These are phyloP conservation scores for Sciaenops ocellatus DNA, from an alignment of 2,797 vertebrate genomes.

Conservation along the genomic window DNA sequence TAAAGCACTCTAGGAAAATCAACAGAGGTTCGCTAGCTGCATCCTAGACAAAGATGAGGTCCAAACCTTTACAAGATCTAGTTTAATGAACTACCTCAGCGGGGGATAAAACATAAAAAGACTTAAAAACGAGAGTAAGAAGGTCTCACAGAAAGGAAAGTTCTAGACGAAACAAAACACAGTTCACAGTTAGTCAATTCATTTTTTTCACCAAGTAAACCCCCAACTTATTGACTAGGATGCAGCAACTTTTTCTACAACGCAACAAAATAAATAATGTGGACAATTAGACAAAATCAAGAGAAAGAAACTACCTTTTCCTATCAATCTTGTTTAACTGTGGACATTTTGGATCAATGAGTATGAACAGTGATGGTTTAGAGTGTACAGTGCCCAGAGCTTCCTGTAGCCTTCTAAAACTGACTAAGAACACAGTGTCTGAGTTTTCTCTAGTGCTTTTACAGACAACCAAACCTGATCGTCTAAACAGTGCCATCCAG, in stretches of 20 bases:
- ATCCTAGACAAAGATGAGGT: constrained; percentile 88
- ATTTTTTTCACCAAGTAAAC: constrained; percentile 63
- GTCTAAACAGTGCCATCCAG: constrained; percentile 92
- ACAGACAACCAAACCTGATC: constrained; percentile 74
- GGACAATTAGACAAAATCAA: constrained; percentile 85
- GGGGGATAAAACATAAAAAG: constrained; percentile 68
- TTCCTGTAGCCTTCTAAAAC: constrained; percentile 83
- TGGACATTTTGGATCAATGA: constrained; percentile 85
- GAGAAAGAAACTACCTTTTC: constrained; percentile 67
- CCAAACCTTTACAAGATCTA: constrained; percentile 56
- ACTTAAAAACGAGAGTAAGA: constrained; percentile 68
- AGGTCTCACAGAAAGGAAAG: constrained; percentile 59
- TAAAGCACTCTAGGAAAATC: constrained; percentile 94
- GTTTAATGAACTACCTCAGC: constrained; percentile 52
- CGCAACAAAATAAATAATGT: constrained; percentile 78
- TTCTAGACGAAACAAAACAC: constrained; percentile 63
- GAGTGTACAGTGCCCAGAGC: constrained; percentile 79
- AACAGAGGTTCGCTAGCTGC: constrained; percentile 84
- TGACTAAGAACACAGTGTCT: constrained; percentile 88
- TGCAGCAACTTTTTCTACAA: constrained; percentile 83
- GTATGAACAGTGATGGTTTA: constrained; percentile 83
- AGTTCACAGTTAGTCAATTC: constrained; percentile 68
- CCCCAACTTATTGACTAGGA: constrained; percentile 88
- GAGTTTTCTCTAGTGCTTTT: constrained; percentile 95
- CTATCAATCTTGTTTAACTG: constrained; percentile 92